Evolutionary conservation across 1,140 invertebrate genomes (phyloP), one percentile per base, ranked within the genome.

Genomic region (Drosophila ohnishii): DNA sequence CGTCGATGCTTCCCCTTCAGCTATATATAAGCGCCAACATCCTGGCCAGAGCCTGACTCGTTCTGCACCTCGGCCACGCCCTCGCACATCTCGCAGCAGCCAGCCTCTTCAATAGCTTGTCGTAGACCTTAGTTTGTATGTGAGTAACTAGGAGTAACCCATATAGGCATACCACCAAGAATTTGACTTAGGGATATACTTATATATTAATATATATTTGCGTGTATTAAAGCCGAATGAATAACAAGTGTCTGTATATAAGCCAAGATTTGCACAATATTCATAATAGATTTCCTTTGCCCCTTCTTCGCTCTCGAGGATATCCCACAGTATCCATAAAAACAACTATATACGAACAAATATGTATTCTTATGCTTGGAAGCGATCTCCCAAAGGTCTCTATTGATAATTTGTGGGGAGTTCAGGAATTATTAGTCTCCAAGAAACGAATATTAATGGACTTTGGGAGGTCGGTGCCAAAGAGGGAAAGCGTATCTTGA

Each of bases 131-230:
- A 86, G 83, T 82, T 69, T 76, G 70, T 87, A 82, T 87, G 83
- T 79, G 75, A 86, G 78, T 75, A 56, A 47, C 55, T 70, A 69
- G 65, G 50, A 70, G 40, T 57, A 69, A 78, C 67, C 71, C 71
- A 63, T 70, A 78, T 73, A 81, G 47, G 45, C 81, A 78, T 75
- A 86, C 83, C 82, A 86, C 75, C 82, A 86, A 82, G 60, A 87
- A 67, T 79, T 83, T 57, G 67, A 44, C 44, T 84, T 72, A 42
- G 64, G 39, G 65, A 59, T 50, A 63, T 61, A 59, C 70, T 71
- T 48, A 65, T 55, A 57, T 64, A 67, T 60, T 34, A 40, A 55
- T 45, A 70, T 63, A 71, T 64, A 72, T 39, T 47, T 59, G 63
- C 50, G 50, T 56, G 59, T 63, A 56, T 19, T 30, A 47, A 70